Conservation (phyloP, 2,113 vertebrate species). For the Poeciliopsis retropinna region DNA sequence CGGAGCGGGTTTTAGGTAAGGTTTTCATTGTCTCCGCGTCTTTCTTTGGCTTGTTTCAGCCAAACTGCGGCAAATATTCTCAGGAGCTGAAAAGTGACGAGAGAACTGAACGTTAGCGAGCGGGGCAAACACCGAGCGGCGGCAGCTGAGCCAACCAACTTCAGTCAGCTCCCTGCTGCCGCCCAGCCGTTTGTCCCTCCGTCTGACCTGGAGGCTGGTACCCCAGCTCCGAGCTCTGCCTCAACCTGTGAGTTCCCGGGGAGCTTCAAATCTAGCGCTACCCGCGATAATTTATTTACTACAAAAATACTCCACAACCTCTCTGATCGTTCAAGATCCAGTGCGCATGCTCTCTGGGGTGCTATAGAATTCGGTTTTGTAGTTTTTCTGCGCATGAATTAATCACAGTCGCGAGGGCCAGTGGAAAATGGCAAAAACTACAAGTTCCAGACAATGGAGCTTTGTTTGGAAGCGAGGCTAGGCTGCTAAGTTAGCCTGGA, state of each 20-base stretch:
- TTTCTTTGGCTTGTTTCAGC: constrained; percentile 29
- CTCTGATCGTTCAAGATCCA: constrained; percentile 46
- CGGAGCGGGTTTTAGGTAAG: constrained; percentile 48
- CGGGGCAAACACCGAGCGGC: constrained; percentile 50
- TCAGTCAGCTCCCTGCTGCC: constrained; percentile 50
- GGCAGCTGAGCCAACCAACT: constrained; percentile 63
- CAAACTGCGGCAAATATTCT: constrained; percentile 30
- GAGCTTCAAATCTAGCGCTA: constrained; percentile 2
- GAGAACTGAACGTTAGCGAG: constrained; percentile 66
- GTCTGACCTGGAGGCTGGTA: neutral
- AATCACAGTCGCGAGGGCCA: constrained; percentile 52
- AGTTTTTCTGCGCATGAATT: constrained; percentile 69
- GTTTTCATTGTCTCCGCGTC: neutral
- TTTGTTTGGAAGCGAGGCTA: constrained; percentile 67
- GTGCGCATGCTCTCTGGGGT: constrained; percentile 69
- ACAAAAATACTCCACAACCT: constrained; percentile 58
- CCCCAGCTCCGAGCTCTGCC: neutral
- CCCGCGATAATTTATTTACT: constrained; percentile 43
- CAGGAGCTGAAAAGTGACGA: constrained; percentile 71
- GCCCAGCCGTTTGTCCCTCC: neutral
- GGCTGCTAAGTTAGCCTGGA: constrained; percentile 62
- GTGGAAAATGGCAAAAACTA: constrained; percentile 69
- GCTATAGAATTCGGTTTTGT: constrained; percentile 68
- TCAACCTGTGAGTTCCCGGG: neutral
- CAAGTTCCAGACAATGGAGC: constrained; percentile 79